Base-by-base conservation (phyloP, 2,113 vertebrate species). In the Apaloderma vittatum region DNA sequence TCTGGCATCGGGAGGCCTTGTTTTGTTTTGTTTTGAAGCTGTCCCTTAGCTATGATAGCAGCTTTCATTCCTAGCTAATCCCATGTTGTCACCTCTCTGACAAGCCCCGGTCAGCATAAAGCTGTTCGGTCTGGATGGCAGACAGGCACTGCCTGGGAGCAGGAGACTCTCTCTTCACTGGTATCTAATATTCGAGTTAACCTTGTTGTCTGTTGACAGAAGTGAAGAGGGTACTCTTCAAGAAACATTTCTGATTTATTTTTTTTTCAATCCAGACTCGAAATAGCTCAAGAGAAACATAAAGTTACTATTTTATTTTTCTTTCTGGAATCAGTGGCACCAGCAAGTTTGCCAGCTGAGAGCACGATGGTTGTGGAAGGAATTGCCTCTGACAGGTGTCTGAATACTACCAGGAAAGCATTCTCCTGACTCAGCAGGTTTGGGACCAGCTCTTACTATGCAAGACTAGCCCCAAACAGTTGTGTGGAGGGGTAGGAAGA, bases 361-460 rank as follows among this genome's bases (percentile, higher is more conserved):
- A 74, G 83, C 91, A 59, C 0, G 3, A 84, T 9, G 76, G 32
- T 76, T 87, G 75, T 81, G 89, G 91, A 95, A 96, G 68, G 88
- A 96, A 93, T 96, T 96, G 83, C 83, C 68, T 81, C 59, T 6
- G 8, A 96, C 96, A 96, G 91, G 93, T 96, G 96, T 55, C 79
- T 49, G 80, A 92, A 22, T 61, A 77, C 86, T 81, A 77, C 46
- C 43, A 81, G 80, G 68, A 93, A 92, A 66, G 29, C 72, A 93
- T 97, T 74, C 74, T 76, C 75, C 74, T 88, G 71, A 88, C 82
- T 86, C 81, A 80, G 92, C 90, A 96, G 32, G 43, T 90, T 92
- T 79, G 62, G 36, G 51, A 94, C 72, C 74, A 86, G 46, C 62
- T 73, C 92, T 76, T 91, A 90, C 74, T 95, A 58, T 70, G 92